Base-by-base conservation (phyloP, 2,113 vertebrate species). In the Dasyornis broadbenti region DNA sequence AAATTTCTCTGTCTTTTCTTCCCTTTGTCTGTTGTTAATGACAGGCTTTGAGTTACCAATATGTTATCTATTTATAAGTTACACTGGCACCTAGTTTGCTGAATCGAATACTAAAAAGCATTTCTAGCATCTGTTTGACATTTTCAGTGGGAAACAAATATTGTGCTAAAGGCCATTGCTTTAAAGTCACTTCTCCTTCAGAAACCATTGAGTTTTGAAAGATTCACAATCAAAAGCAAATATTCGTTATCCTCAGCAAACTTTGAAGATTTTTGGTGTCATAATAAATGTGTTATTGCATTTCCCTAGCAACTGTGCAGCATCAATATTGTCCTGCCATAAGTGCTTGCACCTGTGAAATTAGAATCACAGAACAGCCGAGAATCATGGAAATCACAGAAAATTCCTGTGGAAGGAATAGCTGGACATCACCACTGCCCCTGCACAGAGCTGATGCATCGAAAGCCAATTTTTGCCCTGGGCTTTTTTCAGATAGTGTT, bases 101-200 rank as follows among this genome's bases (percentile, higher is more conserved):
- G 78, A 49, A 59, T 18, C 94, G 59, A 93, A 77, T 73, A 53
- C 22, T 88, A 65, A 90, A 95, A 93, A 89, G 20, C 19, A 79
- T 94, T 90, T 82, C 82, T 71, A 70, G 44, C 60, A 56, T 14
- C 33, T 83, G 60, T 50, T 57, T 96, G 86, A 92, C 54, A 90
- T 92, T 95, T 93, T 81, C 60, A 84, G 11, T 87, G 40, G 39
- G 84, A 94, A 70, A 73, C 22, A 71, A 87, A 54, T 10, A 61
- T 87, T 85, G 64, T 84, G 37, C 69, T 92, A 94, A 97, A 97
- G 72, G 52, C 59, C n/a, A 73, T 37, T 71, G 28, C 61, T 93
- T 94, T 94, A 73, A 95, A 96, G 85, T 75, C 30, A 42, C 54
- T 65, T 95, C 33, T 35, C 24, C 44, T 86, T 90, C 90, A 69